Evolutionary conservation across 2,797 vertebrate species (phyloP).

Genomic region (Peromyscus attwateri): DNA sequence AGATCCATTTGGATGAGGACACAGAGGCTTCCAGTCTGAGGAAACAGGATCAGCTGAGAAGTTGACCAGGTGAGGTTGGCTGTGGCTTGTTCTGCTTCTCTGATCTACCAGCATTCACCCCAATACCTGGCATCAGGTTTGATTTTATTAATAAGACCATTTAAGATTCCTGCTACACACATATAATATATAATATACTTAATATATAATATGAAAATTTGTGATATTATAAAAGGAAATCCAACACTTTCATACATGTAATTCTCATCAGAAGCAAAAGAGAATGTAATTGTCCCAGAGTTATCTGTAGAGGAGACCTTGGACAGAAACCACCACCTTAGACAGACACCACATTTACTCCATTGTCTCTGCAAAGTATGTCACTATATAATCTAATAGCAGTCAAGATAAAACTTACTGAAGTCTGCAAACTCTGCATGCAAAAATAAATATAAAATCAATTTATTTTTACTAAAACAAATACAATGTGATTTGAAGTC

Average conservation of each 20-base stretch:
- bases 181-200: background rate
- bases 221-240: constrained; percentile 7
- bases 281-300: background rate
- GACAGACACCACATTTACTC: background rate
- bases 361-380: background rate
- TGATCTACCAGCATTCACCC: too few relatives aligned
- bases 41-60: too few relatives aligned
- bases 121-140: too few relatives aligned
- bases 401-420: constrained; percentile 28
- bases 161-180: too few relatives aligned
- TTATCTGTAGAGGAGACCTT: background rate
- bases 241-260: background rate
- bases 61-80: too few relatives aligned
- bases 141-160: too few relatives aligned
- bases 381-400: background rate
- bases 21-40: too few relatives aligned
- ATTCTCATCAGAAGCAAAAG: constrained; percentile 11
- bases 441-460: constrained; percentile 11
- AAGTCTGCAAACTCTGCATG: background rate
- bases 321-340: background rate
- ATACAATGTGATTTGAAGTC: constrained; percentile 42
- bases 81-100: too few relatives aligned
- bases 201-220: constrained; percentile 31
- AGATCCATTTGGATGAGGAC: too few relatives aligned
- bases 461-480: constrained; percentile 63